Percentiles rank a stretch among this genome's conserved stretches.
Conservation (phyloP, 2,888 invertebrate species). For the Epiblema foenella region DNA sequence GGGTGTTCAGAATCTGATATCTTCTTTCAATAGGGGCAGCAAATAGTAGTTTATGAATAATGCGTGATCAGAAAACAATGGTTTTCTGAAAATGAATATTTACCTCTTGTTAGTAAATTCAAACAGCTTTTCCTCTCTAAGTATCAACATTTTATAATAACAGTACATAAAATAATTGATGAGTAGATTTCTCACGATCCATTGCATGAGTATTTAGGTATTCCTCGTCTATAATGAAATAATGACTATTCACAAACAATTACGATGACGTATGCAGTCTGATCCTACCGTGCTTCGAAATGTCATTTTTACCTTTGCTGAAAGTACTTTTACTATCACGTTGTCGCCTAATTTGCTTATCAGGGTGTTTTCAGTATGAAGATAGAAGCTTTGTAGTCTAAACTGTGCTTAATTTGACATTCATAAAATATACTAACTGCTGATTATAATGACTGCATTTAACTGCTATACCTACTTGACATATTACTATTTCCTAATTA, state of each 20-base stretch:
- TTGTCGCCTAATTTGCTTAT: no score
- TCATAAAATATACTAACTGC: no score
- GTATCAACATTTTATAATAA: no score
- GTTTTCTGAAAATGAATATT: constrained; percentile 47
- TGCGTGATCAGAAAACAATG: constrained; percentile 46
- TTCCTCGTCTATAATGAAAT: neutral
- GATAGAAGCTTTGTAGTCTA: neutral
- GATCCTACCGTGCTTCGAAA: neutral
- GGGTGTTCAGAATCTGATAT: constrained; percentile 52
- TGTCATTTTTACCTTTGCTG: neutral
- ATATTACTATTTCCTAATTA: no score
- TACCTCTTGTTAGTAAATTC: constrained; percentile 4
- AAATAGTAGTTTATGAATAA: constrained; percentile 49
- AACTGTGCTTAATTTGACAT: neutral
- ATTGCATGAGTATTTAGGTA: neutral
- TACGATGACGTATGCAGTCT: neutral
- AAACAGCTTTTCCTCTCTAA: constrained; percentile 16
- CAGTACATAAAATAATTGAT: no score
- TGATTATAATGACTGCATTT: no score
- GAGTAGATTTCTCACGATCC: neutral
- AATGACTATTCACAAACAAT: neutral
- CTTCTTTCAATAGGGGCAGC: constrained; percentile 43
- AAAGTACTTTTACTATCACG: neutral
- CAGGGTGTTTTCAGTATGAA: neutral
- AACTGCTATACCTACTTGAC: no score